These are phyloP conservation scores for Pangasius mekongensis DNA, from an alignment of 2,797 vertebrate species.

Conservation along the genomic window DNA sequence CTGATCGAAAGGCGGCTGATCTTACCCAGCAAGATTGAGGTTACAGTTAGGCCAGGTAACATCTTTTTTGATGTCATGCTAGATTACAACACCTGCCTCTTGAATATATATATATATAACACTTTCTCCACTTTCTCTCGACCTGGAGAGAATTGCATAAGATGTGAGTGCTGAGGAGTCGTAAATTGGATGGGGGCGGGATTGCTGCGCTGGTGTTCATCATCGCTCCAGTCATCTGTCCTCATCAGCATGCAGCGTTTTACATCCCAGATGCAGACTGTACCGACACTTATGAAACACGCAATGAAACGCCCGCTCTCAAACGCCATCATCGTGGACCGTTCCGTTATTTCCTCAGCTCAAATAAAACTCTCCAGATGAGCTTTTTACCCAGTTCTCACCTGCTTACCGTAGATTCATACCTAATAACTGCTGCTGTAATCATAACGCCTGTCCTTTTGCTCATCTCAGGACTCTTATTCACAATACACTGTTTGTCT, in stretches of 20 bases:
- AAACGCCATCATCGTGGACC: not conserved
- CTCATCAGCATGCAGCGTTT: slow-evolving; percentile 14
- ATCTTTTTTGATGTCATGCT: slow-evolving; percentile 14
- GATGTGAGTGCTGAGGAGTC: not conserved
- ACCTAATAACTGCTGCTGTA: not conserved
- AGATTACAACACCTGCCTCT: slow-evolving; percentile 21
- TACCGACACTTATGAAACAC: slow-evolving; percentile 11
- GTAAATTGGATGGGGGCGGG: not conserved
- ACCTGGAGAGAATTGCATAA: slow-evolving; percentile 1
- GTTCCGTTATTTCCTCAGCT: not conserved
- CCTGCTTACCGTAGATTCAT: not conserved
- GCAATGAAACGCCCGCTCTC: not conserved
- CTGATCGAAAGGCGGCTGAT: not conserved
- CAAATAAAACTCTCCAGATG: not conserved
- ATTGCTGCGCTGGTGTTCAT: slow-evolving; percentile 28
- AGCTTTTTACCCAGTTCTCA: not conserved
- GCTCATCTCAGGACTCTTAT: not conserved
- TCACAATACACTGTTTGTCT: not conserved
- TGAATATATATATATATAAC: not conserved
- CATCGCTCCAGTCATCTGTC: slow-evolving; percentile 30
- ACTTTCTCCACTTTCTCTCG: not conserved
- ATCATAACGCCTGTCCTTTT: not conserved
- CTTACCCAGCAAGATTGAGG: not conserved
- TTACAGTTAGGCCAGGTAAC: not conserved
- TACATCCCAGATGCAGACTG: slow-evolving; percentile 20